A percentile compares a stretch with the other conserved stretches of the same genome.
Conservation (phyloP, 2,888 invertebrate genomes). For the Tricholauxania praeusta region DNA sequence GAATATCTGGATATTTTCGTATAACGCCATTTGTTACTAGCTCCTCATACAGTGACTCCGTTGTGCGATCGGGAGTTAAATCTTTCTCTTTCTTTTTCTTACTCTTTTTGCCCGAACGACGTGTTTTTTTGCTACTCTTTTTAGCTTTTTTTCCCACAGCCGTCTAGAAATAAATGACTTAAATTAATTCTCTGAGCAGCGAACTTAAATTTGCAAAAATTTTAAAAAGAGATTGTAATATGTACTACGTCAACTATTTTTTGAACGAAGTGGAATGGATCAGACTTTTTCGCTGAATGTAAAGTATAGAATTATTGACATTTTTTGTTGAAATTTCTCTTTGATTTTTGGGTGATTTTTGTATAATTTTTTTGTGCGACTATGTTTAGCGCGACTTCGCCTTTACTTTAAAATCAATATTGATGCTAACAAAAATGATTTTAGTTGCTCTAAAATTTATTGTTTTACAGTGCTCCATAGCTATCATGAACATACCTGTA, state of each 20-base stretch:
- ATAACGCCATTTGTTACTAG: conserved; percentile 92
- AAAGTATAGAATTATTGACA: too few relatives aligned
- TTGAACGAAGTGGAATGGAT: too few relatives aligned
- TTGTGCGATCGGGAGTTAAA: conserved; percentile 89
- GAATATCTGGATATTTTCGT: conserved; percentile 78
- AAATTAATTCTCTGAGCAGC: not conserved
- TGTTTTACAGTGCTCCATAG: not conserved
- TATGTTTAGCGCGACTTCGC: too few relatives aligned
- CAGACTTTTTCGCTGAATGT: too few relatives aligned
- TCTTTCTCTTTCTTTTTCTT: conserved; percentile 97
- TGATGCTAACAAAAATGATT: too few relatives aligned
- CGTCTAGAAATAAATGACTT: conserved; percentile 46
- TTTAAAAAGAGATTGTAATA: too few relatives aligned
- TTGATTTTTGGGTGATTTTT: not conserved
- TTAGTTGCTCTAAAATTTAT: too few relatives aligned
- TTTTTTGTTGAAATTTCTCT: not conserved
- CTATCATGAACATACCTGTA: conserved; percentile 69
- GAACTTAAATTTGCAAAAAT: not conserved
- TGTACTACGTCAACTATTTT: too few relatives aligned
- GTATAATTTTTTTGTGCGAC: too few relatives aligned
- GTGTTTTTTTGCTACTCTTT: conserved; percentile 81
- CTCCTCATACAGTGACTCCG: conserved; percentile 93
- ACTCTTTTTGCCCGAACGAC: conserved; percentile 86
- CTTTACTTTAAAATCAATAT: too few relatives aligned
- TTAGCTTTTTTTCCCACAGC: conserved; percentile 82